These are phyloP conservation scores for Abscondita cerata DNA, from an alignment of 2,888 invertebrate genomes.

Conservation along the genomic window DNA sequence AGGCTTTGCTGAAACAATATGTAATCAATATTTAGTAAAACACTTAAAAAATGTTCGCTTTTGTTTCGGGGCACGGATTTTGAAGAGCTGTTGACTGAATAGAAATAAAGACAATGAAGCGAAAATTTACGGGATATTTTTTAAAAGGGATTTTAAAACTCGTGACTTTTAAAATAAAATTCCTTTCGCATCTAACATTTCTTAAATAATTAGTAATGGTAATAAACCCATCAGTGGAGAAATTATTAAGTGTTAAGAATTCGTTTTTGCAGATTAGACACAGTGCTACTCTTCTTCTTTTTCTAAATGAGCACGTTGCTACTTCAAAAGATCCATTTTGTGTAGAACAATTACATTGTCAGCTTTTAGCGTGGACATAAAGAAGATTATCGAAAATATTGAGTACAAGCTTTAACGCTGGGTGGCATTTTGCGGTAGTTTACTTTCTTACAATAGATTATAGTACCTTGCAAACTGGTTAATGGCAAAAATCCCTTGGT, in stretches of 20 bases:
- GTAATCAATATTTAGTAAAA: conserved; percentile 35
- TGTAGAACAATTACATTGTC: conserved; percentile 19
- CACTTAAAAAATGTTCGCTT: conserved; percentile 27
- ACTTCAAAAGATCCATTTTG: conserved; percentile 18
- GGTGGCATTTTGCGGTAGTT: conserved; percentile 28
- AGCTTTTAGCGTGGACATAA: conserved; percentile 15
- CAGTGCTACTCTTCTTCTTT: not conserved
- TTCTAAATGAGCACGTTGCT: not conserved
- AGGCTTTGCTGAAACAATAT: conserved; percentile 30
- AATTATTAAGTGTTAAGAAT: conserved; percentile 10
- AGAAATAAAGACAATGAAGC: conserved; percentile 29
- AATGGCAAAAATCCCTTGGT: conserved; percentile 30
- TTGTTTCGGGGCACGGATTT: conserved; percentile 32
- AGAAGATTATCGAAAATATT: conserved; percentile 15
- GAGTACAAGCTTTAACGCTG: conserved; percentile 15
- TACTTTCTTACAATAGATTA: conserved; percentile 21
- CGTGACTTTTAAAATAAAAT: not conserved
- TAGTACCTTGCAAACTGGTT: conserved; percentile 20
- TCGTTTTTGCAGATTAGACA: conserved; percentile 2
- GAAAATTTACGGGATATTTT: not conserved
- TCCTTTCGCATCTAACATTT: not conserved
- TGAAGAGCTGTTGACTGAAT: conserved; percentile 27
- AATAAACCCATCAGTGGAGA: conserved; percentile 26
- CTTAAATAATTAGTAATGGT: conserved; percentile 10
- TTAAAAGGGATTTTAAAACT: not conserved